Evolutionary conservation across 2,888 invertebrate species (phyloP), one percentile per base, ranked within the genome.

Genomic region (Oscheius sp.): DNA sequence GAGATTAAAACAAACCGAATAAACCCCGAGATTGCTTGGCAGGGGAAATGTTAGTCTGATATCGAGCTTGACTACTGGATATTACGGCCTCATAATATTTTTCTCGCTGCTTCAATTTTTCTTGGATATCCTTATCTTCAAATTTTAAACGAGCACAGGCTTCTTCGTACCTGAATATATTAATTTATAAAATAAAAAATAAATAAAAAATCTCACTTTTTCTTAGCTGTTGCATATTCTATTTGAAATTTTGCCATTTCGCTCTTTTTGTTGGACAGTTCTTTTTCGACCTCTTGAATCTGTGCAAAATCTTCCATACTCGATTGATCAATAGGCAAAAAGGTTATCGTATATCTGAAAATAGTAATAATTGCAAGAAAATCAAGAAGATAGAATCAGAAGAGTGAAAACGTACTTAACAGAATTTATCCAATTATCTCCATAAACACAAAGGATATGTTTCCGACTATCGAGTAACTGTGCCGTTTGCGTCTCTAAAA

Each of bases 341-440:
- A 88, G 3, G 78, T 79, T 12, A 87, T 77, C 23, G 81, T 81
- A 72, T 86, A 87, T 56, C 83, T 87, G 55, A 78, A 69, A 13
- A 18, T 7, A 7, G 16, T 3, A 13, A 49, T 16, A 18, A 49
- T 7, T 49, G 18, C n/a, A 35, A 9, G 35, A 35, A 35, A 35
- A 3, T 6, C 9, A 9, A 35, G 9, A 35, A 35, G 35, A 35
- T 6, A 35, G 3, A 9, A 35, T 3, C 35, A 35, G 13, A 43
- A 12, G 45, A 12, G 45, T 43, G 35, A 35, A 35, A 3, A 63
- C 63, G 35, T 55, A 84, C 74, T 82, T 81, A 58, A 87, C 88
- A 46, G 83, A 82, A 63, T 85, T 84, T 21, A 88, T 74, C 85
- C 89, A 88, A 74, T 88, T 88, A 66, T 88, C 88, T n/a, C 88